A percentile compares a stretch with the other conserved stretches of the same genome.
phyloP scores from a whole-genome alignment of 1,140 invertebrate genomes.

The Dolichoris vasculosae region DNA sequence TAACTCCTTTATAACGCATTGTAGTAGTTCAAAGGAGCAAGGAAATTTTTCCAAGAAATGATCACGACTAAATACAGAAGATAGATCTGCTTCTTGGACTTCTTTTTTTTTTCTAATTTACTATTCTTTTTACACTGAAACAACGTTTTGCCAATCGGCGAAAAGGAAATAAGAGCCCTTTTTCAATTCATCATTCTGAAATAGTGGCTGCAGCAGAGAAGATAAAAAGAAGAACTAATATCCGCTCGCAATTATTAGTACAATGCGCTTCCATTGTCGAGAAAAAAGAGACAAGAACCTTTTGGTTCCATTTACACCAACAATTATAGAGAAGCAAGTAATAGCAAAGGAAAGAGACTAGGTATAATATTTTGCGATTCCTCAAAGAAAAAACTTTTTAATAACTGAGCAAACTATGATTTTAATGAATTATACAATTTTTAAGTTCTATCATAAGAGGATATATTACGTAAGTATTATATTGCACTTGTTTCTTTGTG shows the following conservation, averaged over 20 bases:
- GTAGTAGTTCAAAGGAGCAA: background rate
- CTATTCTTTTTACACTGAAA: background rate
- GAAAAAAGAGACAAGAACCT: background rate
- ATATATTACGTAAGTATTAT: background rate
- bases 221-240: slow-evolving; percentile 41
- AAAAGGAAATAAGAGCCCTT: slow-evolving; percentile 27
- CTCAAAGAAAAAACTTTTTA: background rate
- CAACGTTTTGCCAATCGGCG: background rate
- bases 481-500: too few relatives aligned
- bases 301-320: slow-evolving; percentile 23
- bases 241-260: slow-evolving; percentile 45
- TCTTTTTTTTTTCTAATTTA: slow-evolving; percentile 1
- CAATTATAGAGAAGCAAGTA: background rate
- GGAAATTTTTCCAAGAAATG: slow-evolving; percentile 32
- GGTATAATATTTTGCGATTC: background rate
- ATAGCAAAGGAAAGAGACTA: background rate
- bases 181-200: slow-evolving; percentile 31
- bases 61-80: background rate
- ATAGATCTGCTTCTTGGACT: background rate
- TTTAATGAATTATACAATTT: background rate
- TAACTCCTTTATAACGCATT: background rate
- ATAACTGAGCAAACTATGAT: background rate
- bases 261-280: slow-evolving; percentile 13
- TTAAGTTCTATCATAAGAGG: background rate
- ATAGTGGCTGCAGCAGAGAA: background rate